phyloP scores from a whole-genome alignment of 2,113 vertebrate species.

The Marmota flaviventris region DNA sequence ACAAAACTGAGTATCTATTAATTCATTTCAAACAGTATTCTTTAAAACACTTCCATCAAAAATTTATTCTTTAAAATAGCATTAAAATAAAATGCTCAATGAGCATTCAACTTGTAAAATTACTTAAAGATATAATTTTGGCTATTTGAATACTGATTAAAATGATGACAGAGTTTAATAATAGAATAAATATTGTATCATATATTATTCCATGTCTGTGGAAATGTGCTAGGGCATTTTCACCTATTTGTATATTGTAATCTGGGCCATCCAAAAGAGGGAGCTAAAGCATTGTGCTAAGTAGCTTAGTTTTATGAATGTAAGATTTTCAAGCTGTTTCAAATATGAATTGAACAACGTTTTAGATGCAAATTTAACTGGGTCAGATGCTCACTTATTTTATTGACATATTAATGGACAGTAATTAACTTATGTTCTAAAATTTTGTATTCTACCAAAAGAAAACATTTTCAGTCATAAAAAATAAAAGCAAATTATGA shows the following conservation, averaged over 20 bases:
- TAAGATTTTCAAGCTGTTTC: not conserved
- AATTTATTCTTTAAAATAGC: not conserved
- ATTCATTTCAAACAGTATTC: not conserved
- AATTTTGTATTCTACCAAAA: not conserved
- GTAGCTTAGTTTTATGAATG: conserved; percentile 31
- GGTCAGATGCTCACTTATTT: not conserved
- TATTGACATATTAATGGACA: not conserved
- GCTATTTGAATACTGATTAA: not conserved
- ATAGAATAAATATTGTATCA: not conserved
- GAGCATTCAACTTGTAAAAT: not conserved
- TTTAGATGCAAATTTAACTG: not conserved
- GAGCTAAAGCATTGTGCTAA: conserved; percentile 84
- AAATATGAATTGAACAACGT: not conserved
- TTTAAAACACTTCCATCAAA: not conserved
- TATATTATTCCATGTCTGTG: not conserved
- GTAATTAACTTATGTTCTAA: not conserved
- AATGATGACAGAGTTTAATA: not conserved
- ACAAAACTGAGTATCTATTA: not conserved
- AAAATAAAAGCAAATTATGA: conserved; percentile 1
- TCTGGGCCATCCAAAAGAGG: conserved; percentile 86
- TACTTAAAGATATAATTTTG: not conserved
- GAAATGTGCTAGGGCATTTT: not conserved
- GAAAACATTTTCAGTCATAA: not conserved
- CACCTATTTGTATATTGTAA: conserved; percentile 26
- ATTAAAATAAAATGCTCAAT: not conserved